Conservation (phyloP, 2,888 invertebrate species). For the Sturmia bella region DNA sequence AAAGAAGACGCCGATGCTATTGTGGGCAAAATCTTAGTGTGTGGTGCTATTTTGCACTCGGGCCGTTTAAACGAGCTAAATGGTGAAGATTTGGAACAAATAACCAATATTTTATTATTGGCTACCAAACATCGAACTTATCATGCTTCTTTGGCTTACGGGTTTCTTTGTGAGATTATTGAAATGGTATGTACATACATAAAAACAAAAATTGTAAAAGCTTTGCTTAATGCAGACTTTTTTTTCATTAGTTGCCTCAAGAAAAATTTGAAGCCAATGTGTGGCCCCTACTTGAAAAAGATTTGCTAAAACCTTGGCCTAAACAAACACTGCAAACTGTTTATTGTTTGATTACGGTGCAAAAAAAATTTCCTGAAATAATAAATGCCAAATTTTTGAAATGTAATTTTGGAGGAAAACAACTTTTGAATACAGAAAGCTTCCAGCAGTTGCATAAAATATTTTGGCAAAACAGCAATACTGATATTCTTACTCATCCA, state of each 20-base stretch:
- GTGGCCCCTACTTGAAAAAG: constrained; percentile 85
- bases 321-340: constrained; percentile 87
- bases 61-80: constrained; percentile 83
- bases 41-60: constrained; percentile 87
- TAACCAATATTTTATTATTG: constrained; percentile 80
- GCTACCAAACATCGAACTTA: constrained; percentile 74
- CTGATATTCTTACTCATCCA: constrained; percentile 84
- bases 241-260: constrained; percentile 82
- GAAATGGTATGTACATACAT: constrained; percentile 81
- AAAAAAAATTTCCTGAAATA: constrained; percentile 82
- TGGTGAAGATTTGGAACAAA: constrained; percentile 82
- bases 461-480: constrained; percentile 83
- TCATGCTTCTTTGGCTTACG: constrained; percentile 82
- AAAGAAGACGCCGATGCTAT: constrained; percentile 89
- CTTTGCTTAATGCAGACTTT: neutral
- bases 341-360: constrained; percentile 83
- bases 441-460: constrained; percentile 84
- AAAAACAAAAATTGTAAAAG: neutral
- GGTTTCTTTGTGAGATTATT: constrained; percentile 85
- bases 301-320: constrained; percentile 85
- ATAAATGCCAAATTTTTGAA: constrained; percentile 84
- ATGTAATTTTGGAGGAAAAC: constrained; percentile 83
- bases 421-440: constrained; percentile 84
- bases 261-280: constrained; percentile 83
- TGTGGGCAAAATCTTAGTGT: constrained; percentile 87